Percentiles rank a stretch among this genome's conserved stretches.
Evolutionary conservation across 2,888 invertebrate genomes (phyloP).

Genomic region (Clusia tigrina): DNA sequence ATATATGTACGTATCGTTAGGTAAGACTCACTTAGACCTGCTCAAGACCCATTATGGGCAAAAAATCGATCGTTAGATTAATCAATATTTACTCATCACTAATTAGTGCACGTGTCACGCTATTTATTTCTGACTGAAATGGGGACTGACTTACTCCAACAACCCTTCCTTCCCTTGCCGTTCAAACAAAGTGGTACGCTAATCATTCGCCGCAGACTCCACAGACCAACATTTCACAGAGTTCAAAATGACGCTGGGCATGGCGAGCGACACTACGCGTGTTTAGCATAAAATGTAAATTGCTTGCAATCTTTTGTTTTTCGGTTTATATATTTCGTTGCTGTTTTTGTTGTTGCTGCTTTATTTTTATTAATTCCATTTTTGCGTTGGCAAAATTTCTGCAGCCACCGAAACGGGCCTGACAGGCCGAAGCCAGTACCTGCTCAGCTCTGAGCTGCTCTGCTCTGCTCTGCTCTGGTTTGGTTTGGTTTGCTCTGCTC

Average conservation of each 20-base stretch:
- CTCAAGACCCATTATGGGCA: too few species aligned
- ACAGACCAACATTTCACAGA: neutral
- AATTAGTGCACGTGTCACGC: too few species aligned
- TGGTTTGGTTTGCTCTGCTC: too few species aligned
- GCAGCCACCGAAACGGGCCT: too few species aligned
- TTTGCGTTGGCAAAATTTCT: too few species aligned
- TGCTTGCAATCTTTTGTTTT: conserved; percentile 15
- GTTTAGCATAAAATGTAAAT: conserved; percentile 20
- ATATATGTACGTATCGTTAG: too few species aligned
- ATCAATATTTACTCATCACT: too few species aligned
- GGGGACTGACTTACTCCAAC: too few species aligned
- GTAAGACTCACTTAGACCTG: too few species aligned
- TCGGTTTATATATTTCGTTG: conserved; percentile 1
- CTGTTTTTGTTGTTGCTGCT: conserved; percentile 10
- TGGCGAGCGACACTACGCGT: conserved; percentile 17
- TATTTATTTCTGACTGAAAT: too few species aligned
- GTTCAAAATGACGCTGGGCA: conserved; percentile 4
- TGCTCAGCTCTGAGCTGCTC: neutral
- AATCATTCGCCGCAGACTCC: neutral
- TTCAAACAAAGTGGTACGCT: neutral
- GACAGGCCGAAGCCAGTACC: too few species aligned
- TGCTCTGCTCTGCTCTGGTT: conserved; percentile 6
- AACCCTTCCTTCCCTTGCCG: neutral
- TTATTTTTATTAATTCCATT: conserved; percentile 9
- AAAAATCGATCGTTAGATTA: too few species aligned